Conservation (phyloP, 2,113 vertebrate species). For the Proterorhinus semilunaris region DNA sequence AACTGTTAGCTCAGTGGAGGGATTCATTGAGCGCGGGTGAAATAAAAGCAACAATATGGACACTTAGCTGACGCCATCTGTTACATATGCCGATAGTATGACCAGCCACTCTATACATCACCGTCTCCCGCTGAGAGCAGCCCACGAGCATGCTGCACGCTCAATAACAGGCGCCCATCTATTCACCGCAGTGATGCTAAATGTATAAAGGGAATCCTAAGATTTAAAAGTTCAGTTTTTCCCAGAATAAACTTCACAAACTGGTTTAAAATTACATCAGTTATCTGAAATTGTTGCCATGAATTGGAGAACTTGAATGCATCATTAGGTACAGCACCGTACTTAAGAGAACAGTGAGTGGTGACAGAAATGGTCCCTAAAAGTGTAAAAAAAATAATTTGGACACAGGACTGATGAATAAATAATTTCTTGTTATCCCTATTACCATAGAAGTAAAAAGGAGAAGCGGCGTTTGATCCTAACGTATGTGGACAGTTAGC, state of each 20-base stretch:
- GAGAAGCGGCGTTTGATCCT: too few relatives aligned
- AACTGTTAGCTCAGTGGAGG: constrained; percentile 17
- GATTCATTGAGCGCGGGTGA: constrained; percentile 35
- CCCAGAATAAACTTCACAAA: not conserved
- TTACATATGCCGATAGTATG: constrained; percentile 41
- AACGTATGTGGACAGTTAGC: too few relatives aligned
- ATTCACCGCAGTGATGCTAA: not conserved
- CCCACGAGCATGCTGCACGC: constrained; percentile 29
- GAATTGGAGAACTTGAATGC: not conserved
- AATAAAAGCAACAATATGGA: constrained; percentile 44
- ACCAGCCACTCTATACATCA: constrained; percentile 25
- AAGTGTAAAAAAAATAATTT: too few relatives aligned
- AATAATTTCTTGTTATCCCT: too few relatives aligned
- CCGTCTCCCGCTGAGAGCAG: constrained; percentile 39
- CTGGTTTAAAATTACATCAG: not conserved
- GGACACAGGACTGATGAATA: too few relatives aligned
- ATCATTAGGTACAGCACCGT: too few relatives aligned
- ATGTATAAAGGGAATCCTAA: not conserved
- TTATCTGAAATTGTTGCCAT: not conserved
- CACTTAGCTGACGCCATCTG: constrained; percentile 46
- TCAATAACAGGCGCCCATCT: not conserved
- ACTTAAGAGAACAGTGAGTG: too few relatives aligned
- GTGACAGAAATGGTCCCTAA: too few relatives aligned
- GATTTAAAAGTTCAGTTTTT: not conserved
- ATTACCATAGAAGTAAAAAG: too few relatives aligned